Evolutionary conservation across 2,888 invertebrate species (phyloP).

Genomic region (Helleia helle): DNA sequence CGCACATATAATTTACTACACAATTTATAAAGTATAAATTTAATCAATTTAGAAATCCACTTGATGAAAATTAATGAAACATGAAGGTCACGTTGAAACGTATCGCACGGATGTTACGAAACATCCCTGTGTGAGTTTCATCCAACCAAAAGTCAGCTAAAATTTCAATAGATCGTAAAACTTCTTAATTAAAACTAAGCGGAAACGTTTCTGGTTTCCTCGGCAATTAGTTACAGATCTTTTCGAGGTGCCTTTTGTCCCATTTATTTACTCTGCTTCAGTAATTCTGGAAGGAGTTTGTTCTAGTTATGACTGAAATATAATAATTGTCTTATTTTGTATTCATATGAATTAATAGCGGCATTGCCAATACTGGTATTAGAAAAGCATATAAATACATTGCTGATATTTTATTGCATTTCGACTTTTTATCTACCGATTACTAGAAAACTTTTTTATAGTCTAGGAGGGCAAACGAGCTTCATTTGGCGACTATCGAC

Average conservation of each 20-base stretch:
- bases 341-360: no score
- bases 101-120: background rate
- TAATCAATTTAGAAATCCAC: no score
- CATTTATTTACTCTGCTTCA: background rate
- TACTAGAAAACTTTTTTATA: no score
- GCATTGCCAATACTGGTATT: no score
- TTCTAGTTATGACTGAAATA: background rate
- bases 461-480: no score
- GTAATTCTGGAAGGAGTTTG: slow-evolving; percentile 4
- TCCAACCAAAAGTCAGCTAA: background rate
- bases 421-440: no score
- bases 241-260: slow-evolving; percentile 6
- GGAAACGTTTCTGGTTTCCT: slow-evolving; percentile 9
- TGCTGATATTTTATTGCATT: no score
- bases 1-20: no score
- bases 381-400: no score
- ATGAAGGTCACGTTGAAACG: background rate
- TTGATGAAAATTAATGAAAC: background rate
- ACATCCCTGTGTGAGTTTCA: background rate
- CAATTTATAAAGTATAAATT: no score
- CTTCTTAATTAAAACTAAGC: slow-evolving; percentile 11
- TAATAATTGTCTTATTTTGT: no score
- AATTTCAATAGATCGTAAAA: slow-evolving; percentile 9
- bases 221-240: slow-evolving; percentile 8
- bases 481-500: no score